Percentiles rank a stretch among this genome's conserved stretches.
phyloP scores from a whole-genome alignment of 2,797 vertebrate species.

The Rhinogobio ventralis region DNA sequence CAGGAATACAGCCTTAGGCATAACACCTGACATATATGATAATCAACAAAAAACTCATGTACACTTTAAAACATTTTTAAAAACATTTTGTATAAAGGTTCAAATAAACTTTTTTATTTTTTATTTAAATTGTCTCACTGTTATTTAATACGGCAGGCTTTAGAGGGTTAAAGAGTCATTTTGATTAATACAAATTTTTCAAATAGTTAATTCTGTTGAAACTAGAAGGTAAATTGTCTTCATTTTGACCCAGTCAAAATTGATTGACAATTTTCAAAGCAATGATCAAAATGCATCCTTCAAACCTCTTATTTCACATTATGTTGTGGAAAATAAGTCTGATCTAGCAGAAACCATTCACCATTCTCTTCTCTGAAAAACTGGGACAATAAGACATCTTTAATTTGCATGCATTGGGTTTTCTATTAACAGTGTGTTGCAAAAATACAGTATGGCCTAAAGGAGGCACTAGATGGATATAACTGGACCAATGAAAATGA shows the following conservation, averaged over 20 bases:
- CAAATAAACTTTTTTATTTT: not conserved
- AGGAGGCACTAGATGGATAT: slow-evolving; percentile 60
- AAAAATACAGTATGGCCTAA: slow-evolving; percentile 59
- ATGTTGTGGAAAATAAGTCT: not conserved
- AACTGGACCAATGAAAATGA: slow-evolving; percentile 61
- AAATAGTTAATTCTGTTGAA: not conserved
- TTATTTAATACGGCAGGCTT: not conserved
- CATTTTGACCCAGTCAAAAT: not conserved
- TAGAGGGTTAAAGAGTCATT: not conserved
- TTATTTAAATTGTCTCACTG: too few species aligned
- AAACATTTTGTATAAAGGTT: not conserved
- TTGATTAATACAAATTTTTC: not conserved
- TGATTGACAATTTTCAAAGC: not conserved
- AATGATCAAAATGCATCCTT: slow-evolving; percentile 3
- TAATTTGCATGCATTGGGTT: not conserved
- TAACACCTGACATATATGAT: not conserved
- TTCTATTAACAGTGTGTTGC: not conserved
- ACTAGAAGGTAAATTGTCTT: not conserved
- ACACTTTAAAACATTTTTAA: too few species aligned
- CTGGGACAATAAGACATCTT: not conserved
- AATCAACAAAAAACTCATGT: not conserved
- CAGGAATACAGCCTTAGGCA: too few species aligned
- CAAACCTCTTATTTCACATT: not conserved
- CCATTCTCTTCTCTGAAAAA: not conserved
- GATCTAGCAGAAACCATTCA: not conserved